Evolutionary conservation across 2,113 vertebrate species (phyloP).

Genomic region (Xenopus borealis): DNA sequence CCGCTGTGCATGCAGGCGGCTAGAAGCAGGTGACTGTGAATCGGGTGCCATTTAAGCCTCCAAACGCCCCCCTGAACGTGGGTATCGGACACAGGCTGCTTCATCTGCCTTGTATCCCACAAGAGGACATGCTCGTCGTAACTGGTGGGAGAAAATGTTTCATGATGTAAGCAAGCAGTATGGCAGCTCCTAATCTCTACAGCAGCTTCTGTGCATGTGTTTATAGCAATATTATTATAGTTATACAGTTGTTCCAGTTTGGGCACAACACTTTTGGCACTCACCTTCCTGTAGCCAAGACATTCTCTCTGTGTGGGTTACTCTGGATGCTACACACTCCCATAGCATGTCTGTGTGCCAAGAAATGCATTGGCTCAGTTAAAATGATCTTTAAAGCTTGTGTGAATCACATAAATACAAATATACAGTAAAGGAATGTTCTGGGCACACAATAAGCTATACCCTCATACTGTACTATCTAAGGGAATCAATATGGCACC

Average conservation of each 20-base stretch:
- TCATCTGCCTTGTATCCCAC: conserved; percentile 88
- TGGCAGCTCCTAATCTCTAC: too few relatives aligned
- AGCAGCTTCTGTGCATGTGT: too few relatives aligned
- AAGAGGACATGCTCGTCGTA: conserved; percentile 87
- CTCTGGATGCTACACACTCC: conserved; percentile 94
- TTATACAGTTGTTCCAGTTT: too few relatives aligned
- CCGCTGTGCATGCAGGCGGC: conserved; percentile 91
- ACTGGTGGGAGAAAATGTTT: conserved; percentile 57
- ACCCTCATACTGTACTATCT: too few relatives aligned
- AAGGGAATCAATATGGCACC: too few relatives aligned
- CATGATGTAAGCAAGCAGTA: too few relatives aligned
- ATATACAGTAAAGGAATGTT: too few relatives aligned
- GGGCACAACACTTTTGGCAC: not conserved
- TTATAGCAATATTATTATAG: too few relatives aligned
- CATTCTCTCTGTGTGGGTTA: conserved; percentile 77
- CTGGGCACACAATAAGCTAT: too few relatives aligned
- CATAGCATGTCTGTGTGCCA: conserved; percentile 80
- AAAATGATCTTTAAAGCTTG: too few relatives aligned
- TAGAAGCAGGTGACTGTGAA: conserved; percentile 72
- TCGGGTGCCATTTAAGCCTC: conserved; percentile 92
- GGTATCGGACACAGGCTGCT: conserved; percentile 72
- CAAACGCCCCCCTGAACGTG: conserved; percentile 81
- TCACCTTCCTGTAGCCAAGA: conserved; percentile 92
- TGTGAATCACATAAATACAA: too few relatives aligned
- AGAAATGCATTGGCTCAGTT: not conserved